Percentiles rank a stretch among this genome's conserved stretches.
phyloP scores from a whole-genome alignment of 2,888 invertebrate species.

The Polyploca ridens region DNA sequence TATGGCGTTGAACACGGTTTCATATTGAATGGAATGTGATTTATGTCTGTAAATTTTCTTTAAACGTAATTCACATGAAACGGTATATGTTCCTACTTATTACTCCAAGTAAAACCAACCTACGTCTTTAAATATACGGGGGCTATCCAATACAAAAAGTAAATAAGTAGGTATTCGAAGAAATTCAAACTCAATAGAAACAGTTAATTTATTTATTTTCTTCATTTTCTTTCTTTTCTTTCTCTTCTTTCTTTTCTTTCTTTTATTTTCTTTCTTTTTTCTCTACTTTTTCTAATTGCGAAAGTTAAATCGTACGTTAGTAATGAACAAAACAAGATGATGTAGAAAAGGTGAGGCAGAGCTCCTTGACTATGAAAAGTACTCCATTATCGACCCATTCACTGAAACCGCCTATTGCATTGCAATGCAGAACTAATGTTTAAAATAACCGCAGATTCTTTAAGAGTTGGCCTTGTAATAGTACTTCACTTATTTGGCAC shows the following conservation, averaged over 20 bases:
- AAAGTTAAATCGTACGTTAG: background rate
- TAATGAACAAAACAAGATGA: background rate
- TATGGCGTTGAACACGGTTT: background rate
- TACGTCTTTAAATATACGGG: too few species aligned
- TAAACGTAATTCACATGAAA: background rate
- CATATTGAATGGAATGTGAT: background rate
- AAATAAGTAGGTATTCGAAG: too few species aligned
- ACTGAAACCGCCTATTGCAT: slow-evolving; percentile 3
- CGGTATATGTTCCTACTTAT: background rate
- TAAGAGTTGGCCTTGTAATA: background rate
- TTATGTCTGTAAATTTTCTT: background rate
- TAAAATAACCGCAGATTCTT: background rate
- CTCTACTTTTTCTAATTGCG: background rate
- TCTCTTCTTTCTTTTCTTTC: too few species aligned
- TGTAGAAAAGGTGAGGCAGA: background rate
- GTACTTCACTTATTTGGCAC: background rate
- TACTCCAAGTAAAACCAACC: too few species aligned
- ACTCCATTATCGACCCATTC: slow-evolving; percentile 7
- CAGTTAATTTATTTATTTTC: too few species aligned
- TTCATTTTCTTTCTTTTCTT: too few species aligned
- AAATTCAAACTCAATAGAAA: too few species aligned
- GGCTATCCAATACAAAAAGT: too few species aligned
- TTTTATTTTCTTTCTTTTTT: too few species aligned
- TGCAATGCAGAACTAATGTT: slow-evolving; percentile 11
- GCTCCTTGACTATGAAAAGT: slow-evolving; percentile 10